Conservation (phyloP, 2,797 vertebrate genomes). For the Clamator glandarius region DNA sequence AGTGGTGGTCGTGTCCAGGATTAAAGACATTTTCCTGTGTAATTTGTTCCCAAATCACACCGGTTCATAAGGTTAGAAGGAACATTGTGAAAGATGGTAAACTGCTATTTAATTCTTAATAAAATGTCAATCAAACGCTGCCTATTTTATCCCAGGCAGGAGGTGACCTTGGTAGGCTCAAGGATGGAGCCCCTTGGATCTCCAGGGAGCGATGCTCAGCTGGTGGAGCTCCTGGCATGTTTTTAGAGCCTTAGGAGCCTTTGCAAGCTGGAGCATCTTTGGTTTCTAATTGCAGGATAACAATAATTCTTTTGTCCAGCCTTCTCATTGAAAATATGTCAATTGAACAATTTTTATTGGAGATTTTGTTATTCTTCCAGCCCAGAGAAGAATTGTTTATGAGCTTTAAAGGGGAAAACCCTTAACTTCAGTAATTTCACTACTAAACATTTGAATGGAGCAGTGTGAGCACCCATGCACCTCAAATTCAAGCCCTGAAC, state of each 20-base stretch:
- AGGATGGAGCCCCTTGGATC: not conserved
- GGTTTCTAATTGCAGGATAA: not conserved
- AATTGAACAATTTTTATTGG: not conserved
- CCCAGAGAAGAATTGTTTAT: not conserved
- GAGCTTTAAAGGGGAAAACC: not conserved
- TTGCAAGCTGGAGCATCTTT: not conserved
- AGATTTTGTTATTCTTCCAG: not conserved
- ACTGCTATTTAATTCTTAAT: not conserved
- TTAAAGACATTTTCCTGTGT: not conserved
- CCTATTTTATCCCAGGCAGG: not conserved
- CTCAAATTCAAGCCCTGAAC: not conserved
- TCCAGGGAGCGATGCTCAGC: not conserved
- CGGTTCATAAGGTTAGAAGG: not conserved
- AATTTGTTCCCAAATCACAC: not conserved
- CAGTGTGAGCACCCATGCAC: not conserved
- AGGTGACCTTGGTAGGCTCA: not conserved
- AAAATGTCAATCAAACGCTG: not conserved
- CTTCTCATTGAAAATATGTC: not conserved
- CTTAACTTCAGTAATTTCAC: not conserved
- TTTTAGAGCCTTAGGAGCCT: not conserved
- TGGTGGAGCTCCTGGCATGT: not conserved
- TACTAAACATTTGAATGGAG: not conserved
- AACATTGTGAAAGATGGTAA: not conserved
- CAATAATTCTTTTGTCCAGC: rapidly evolving
- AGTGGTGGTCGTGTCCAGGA: not conserved